A percentile compares a stretch with the other conserved stretches of the same genome.
Evolutionary conservation across 2,113 vertebrate species (phyloP).

Genomic region (Amphilophus citrinellus): DNA sequence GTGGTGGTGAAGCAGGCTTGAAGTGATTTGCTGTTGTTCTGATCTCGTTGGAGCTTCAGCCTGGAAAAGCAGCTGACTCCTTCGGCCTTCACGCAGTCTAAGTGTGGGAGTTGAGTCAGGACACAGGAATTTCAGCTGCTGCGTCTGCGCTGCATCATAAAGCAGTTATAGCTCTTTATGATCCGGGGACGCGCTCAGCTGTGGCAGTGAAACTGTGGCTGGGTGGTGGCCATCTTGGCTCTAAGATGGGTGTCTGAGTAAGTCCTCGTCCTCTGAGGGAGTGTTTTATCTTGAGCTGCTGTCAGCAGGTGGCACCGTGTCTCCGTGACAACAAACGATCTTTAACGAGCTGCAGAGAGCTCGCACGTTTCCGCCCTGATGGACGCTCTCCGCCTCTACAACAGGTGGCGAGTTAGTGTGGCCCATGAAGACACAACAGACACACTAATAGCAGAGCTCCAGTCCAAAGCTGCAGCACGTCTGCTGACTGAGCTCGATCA

Average conservation of each 20-base stretch:
- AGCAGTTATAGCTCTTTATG: constrained; percentile 21
- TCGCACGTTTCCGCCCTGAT: neutral
- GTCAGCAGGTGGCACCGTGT: neutral
- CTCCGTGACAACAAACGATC: neutral
- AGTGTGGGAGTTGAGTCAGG: constrained; percentile 3
- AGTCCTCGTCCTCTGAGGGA: neutral
- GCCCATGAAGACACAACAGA: no score
- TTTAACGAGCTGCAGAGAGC: neutral
- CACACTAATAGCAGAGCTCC: no score
- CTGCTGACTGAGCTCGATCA: no score
- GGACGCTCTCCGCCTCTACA: neutral
- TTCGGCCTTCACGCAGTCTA: neutral
- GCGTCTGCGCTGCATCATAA: constrained; percentile 14
- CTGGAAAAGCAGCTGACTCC: neutral
- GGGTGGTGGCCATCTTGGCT: constrained; percentile 31
- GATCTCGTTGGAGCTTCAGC: neutral
- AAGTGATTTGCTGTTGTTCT: neutral
- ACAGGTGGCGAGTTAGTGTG: neutral
- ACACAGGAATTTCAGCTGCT: constrained; percentile 18
- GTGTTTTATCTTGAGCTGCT: neutral
- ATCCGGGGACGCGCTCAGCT: neutral
- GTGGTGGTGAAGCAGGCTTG: neutral
- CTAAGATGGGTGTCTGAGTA: neutral
- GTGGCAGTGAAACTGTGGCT: neutral
- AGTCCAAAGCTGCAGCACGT: no score